Evolutionary conservation across 1,140 invertebrate species (phyloP), one percentile per base, ranked within the genome.

Genomic region (Drosophila quadrilineata): DNA sequence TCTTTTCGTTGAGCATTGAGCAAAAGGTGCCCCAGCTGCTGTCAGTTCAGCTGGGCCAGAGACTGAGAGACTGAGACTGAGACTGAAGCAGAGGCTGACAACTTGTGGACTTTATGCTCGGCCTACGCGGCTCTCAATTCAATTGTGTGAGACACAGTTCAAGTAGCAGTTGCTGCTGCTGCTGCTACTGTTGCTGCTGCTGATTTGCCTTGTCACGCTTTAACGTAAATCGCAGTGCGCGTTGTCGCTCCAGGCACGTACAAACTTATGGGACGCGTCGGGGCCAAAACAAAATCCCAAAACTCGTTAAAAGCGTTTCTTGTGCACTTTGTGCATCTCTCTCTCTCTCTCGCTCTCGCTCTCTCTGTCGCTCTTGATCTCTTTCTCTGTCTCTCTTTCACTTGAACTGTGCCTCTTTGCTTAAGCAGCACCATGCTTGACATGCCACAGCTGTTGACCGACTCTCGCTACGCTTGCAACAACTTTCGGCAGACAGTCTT

Each of bases 231-330:
- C 69, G 75, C 52, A 45, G 69, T 62, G 21, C 54, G 40, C 62
- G 26, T 14, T 10, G 45, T 14, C 9, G 50, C 21, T 16, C 28
- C 33, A 24, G 35, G 60, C 75, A 79, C 75, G 75, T 79, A 77
- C 48, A 50, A 80, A 80, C 71, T 69, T 75, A 75, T 68, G 48
- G 35, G 60, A 50, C 35, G 40, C 43, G 43, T 33, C 65, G 21
- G 57, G 40, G 17, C n/a, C n/a, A n/a, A n/a, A 6, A 22, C 49
- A 50, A 31, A 54, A 38, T 71, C 75, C 75, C 75, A 80, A 73
- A 79, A 79, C 75, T 79, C 75, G 75, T 79, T 79, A 79, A 75
- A 75, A 71, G 50, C 43, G 56, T 48, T 80, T 74, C 66, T 66
- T 74, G 45, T 77, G 71, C 50, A 46, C 62, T 40, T 22, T 46